phyloP scores from a whole-genome alignment of 2,797 vertebrate species.

The Gouania willdenowi region DNA sequence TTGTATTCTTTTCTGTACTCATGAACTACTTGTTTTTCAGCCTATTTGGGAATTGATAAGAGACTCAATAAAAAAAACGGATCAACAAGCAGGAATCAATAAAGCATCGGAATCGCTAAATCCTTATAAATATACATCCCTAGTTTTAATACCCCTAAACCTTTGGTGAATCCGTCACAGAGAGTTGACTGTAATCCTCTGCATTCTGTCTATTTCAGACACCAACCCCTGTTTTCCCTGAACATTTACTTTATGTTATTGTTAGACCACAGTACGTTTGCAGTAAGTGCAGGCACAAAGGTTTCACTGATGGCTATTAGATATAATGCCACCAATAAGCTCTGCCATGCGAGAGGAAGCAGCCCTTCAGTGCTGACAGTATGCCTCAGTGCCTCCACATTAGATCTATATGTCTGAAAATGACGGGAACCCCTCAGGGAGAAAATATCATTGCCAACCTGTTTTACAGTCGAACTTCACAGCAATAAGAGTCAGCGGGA shows the following conservation, averaged over 20 bases:
- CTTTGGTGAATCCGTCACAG: too few relatives aligned
- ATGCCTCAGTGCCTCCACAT: constrained; percentile 54
- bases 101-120: too few relatives aligned
- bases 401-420: constrained; percentile 54
- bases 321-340: constrained; percentile 70
- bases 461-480: constrained; percentile 46
- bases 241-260: constrained; percentile 46
- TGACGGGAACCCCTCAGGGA: constrained; percentile 47
- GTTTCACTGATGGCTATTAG: constrained; percentile 60
- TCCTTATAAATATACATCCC: too few relatives aligned
- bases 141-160: too few relatives aligned
- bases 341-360: constrained; percentile 63
- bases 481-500: constrained; percentile 25
- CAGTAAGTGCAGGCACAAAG: constrained; percentile 60
- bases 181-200: constrained; percentile 4
- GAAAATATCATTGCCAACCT: constrained; percentile 45
- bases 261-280: constrained; percentile 46
- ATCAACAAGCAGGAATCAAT: too few relatives aligned
- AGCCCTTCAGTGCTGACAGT: constrained; percentile 52
- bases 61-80: too few relatives aligned
- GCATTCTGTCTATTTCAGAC: constrained; percentile 8
- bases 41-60: too few relatives aligned
- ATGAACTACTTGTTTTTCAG: too few relatives aligned
- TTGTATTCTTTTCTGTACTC: too few relatives aligned
- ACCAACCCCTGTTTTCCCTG: constrained; percentile 19